Evolutionary conservation across 2,888 invertebrate genomes (phyloP), one percentile per base, ranked within the genome.

Genomic region (Drosophila flavopinicola): DNA sequence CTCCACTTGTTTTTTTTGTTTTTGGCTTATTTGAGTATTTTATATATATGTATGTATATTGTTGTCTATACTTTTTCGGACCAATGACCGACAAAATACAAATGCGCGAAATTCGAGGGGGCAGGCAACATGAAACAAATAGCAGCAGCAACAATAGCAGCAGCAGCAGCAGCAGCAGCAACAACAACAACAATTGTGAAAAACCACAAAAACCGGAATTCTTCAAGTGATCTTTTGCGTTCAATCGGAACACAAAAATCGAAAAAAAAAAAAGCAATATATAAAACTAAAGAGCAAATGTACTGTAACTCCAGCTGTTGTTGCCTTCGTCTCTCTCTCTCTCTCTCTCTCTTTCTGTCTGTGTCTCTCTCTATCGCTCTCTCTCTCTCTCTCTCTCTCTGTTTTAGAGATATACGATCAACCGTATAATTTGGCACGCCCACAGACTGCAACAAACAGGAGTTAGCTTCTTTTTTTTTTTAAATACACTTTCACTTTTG

Each of bases 11-110:
- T n/a, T n/a, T n/a, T 11, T 32, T 33, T 39, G 27, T 41, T 25
- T 37, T 70, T 51, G 13, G 24, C 32, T 58, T 66, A 63, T 67
- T 49, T 37, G 10, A 35, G 27, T 61, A 25, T 51, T 64, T 51
- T 29, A n/a, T 44, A 58, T 41, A n/a, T n/a, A n/a, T n/a, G n/a
- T n/a, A n/a, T n/a, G n/a, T n/a, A n/a, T n/a, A n/a, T 63, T 63
- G 59, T 65, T 49, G 66, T 57, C 68, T 76, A 69, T 58, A 64
- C 60, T 69, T 67, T 74, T 78, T 72, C 80, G 68, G 87, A 83
- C 85, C 88, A 88, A 85, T 85, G 86, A 88, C 88, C 85, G 85
- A 88, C 73, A 78, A 79, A 78, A 69, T 56, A 45, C 51, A 67
- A 70, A 73, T 60, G 61, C 74, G 74, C 72, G 32, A 83, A 78